These are phyloP conservation scores for Aldrovandia affinis DNA, from an alignment of 2,797 vertebrate genomes.

Conservation along the genomic window DNA sequence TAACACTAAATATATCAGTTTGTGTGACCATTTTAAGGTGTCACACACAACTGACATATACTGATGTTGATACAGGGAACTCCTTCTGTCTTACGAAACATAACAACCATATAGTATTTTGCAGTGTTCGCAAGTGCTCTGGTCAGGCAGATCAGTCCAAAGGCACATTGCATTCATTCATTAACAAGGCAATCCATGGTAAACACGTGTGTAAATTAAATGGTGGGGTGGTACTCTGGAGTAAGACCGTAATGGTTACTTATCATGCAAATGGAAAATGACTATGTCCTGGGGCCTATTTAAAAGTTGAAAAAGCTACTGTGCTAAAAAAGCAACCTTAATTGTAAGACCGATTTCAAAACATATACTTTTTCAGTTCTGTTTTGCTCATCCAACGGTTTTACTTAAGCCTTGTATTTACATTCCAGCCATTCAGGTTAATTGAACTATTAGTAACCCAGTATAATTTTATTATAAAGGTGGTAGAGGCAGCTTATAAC, in stretches of 20 bases:
- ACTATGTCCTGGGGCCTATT: conserved; percentile 67
- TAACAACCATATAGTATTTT: background rate
- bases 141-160: background rate
- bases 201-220: background rate
- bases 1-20: background rate
- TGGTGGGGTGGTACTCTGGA: background rate
- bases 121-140: background rate
- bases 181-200: background rate
- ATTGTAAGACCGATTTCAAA: conserved; percentile 12
- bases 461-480: background rate
- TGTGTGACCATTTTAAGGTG: background rate
- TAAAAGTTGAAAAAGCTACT: conserved; percentile 70
- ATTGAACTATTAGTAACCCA: background rate
- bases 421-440: too few species aligned
- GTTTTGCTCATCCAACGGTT: background rate
- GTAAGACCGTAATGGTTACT: conserved; percentile 46
- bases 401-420: background rate
- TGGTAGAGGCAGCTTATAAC: background rate
- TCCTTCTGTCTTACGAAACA: background rate
- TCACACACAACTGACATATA: background rate
- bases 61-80: background rate
- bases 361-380: background rate
- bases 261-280: conserved; percentile 33
- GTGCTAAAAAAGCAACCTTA: conserved; percentile 51
- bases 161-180: background rate